Evolutionary conservation across 2,797 vertebrate species (phyloP).

Genomic region (Huso huso): DNA sequence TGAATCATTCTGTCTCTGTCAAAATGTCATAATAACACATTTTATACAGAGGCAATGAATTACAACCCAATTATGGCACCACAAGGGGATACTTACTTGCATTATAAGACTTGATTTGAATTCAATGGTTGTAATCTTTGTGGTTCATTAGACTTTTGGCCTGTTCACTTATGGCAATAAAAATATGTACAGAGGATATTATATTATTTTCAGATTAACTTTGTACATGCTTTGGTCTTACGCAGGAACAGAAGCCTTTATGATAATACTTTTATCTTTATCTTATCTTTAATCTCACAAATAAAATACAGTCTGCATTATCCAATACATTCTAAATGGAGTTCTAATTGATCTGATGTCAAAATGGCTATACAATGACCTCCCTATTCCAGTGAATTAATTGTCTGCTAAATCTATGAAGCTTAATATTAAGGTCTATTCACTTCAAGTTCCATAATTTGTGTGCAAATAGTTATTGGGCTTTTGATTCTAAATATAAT

Average conservation of each 20-base stretch:
- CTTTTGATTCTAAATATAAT: constrained; percentile 87
- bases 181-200: too few relatives aligned
- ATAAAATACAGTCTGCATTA: constrained; percentile 65
- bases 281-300: constrained; percentile 54
- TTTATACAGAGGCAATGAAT: too few relatives aligned
- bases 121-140: too few relatives aligned
- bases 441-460: constrained; percentile 94
- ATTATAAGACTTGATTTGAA: too few relatives aligned
- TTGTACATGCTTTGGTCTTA: too few relatives aligned
- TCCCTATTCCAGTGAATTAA: constrained; percentile 98
- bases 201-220: too few relatives aligned
- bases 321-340: constrained; percentile 88
- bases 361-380: constrained; percentile 96
- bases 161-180: too few relatives aligned
- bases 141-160: too few relatives aligned
- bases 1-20: too few relatives aligned
- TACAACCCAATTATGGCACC: too few relatives aligned
- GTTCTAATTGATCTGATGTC: constrained; percentile 94
- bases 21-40: too few relatives aligned
- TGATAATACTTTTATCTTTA: constrained; percentile 36
- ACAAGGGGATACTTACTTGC: too few relatives aligned
- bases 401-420: constrained; percentile 97
- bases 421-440: constrained; percentile 98
- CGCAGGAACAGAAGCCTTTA: constrained; percentile 37
- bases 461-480: constrained; percentile 90